Base-by-base conservation (phyloP, 2,113 vertebrate species). In the Cebus imitator region DNA sequence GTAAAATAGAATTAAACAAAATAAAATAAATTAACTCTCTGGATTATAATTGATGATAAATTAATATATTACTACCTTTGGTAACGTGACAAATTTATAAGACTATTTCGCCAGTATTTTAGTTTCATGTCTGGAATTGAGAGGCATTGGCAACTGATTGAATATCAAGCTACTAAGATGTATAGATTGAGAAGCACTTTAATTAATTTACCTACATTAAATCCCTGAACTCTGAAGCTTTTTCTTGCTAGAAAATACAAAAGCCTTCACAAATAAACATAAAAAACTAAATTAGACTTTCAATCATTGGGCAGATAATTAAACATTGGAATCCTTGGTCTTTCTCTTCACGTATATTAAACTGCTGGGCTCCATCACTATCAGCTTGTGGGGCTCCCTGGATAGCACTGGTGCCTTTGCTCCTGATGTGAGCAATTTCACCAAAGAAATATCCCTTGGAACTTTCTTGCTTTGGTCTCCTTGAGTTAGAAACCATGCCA, bases 281-380 rank as follows among this genome's bases (percentile, higher is more conserved):
- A 72, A 75, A 64, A 95, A 95, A 76, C 73, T 75, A 97, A 95
- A 89, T 83, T 94, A 95, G 35, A 93, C 82, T 96, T 95, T 94
- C 78, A 94, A 64, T 97, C 87, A 95, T 3, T 82, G 73, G 61
- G 75, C 21, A 94, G 45, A 48, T 96, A 91, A 96, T 95, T 94
- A 96, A 86, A 43, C 35, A 72, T 96, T 78, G 72, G 79, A 76
- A 70, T 94, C 66, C 64, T 70, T 94, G n/a, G 45, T 27, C 55
- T 96, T 95, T 84, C 55, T 86, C 61, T 45, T 92, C n/a, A 16
- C 87, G 70, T 96, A 94, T 75, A 88, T 96, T 81, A 96, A 73
- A 55, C 52, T 50, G 64, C 92, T 64, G 76, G 48, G 8, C 14
- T 85, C 73, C 32, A 68, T 85, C 40, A 25, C 58, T 79, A 43